Evolutionary conservation across 1,140 invertebrate genomes (phyloP), one percentile per base, ranked within the genome.

Genomic region (Cecropterus lyciades): DNA sequence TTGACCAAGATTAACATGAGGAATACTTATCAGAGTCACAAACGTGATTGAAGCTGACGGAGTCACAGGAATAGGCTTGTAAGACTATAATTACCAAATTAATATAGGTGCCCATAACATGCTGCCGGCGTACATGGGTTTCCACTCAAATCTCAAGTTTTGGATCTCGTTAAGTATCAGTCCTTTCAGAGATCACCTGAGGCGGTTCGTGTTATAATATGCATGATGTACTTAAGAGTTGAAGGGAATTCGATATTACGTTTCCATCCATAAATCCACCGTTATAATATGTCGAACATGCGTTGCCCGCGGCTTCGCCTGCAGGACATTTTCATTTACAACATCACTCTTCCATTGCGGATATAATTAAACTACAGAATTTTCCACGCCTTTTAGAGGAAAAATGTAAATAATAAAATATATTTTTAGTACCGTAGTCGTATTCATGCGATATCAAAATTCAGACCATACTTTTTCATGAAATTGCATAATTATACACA

Each of bases 101-200:
- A 11, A 30, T 14, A 30, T 51, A 30, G 1, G 27, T 24, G 13
- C n/a, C 11, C 14, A 27, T 13, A 46, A n/a, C n/a, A 5, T n/a
- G 37, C 37, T 40, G 42, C 20, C 56, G 56, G 42, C 56, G 11
- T 59, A 59, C 56, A 59, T 3, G 42, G 10, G 14, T 59, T 45
- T 45, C 24, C 56, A 46, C 42, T 59, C 14, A 13, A 16, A n/a
- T 15, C 43, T n/a, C 24, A 30, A 48, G 43, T 43, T 59, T 43
- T 17, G 56, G 45, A 59, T 59, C 56, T 16, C 56, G 24, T 59
- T 52, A 59, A 59, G 42, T 57, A 57, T 27, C 10, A 46, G 27
- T 30, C 56, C 24, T 46, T 59, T 15, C 45, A 13, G 14, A 30
- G 24, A 59, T 43, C 56, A 59, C 56, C 56, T 48, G 37, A 59